Evolutionary conservation across 2,797 vertebrate species (phyloP).

Genomic region (Lepilemur septentrionalis): DNA sequence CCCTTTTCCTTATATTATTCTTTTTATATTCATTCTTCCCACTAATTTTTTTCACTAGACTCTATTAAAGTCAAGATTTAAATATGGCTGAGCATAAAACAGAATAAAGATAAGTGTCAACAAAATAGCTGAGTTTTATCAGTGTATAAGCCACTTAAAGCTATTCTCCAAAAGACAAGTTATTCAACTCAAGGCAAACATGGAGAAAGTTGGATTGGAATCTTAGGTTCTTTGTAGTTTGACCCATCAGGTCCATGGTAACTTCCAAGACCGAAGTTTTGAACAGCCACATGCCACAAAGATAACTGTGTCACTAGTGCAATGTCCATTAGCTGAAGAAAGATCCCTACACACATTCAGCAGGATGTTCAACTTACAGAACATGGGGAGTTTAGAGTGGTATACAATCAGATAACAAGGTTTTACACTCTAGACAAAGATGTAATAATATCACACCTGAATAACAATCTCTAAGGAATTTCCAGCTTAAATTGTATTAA

Average conservation of each 20-base stretch:
- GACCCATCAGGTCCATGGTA: neutral
- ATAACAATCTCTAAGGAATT: neutral
- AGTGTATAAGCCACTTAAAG: constrained; percentile 7
- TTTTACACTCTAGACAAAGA: neutral
- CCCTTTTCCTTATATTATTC: constrained; percentile 2
- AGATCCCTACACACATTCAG: neutral
- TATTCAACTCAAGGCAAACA: constrained; percentile 13
- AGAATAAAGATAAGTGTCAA: constrained; percentile 30
- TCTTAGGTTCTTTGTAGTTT: neutral
- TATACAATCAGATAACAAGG: neutral
- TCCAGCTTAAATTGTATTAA: neutral
- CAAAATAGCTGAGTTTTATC: constrained; percentile 24
- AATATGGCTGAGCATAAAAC: constrained; percentile 49
- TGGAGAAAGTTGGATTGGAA: neutral
- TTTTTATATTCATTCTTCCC: constrained; percentile 46
- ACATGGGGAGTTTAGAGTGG: neutral
- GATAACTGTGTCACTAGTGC: neutral
- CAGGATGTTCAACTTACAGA: neutral
- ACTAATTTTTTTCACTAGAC: constrained; percentile 13
- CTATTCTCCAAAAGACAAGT: constrained; percentile 24
- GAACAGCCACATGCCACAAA: neutral
- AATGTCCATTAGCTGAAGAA: constrained; percentile 22
- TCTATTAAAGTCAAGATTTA: constrained; percentile 54
- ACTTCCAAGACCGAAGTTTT: neutral
- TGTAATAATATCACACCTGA: neutral